Base-by-base conservation (phyloP, 2,797 vertebrate species). In the Tenualosa thibaudeaui region DNA sequence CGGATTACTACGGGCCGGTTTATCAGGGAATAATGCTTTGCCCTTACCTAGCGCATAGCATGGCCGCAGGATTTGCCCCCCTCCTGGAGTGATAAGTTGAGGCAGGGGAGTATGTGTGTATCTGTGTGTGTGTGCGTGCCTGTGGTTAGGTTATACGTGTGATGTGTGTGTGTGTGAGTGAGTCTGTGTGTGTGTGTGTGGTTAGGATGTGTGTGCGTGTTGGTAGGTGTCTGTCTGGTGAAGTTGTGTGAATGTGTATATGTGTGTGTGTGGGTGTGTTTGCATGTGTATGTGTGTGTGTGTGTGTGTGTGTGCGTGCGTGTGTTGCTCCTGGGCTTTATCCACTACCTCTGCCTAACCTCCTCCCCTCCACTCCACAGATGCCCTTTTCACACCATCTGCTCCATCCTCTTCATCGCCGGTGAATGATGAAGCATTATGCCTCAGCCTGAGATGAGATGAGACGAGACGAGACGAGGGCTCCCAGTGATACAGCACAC, bases 21-120 rank as follows among this genome's bases (percentile, higher is more conserved):
- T 78, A 78, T 43, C 40, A 43, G 40, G 71, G 71, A 78, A 78
- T 78, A 78, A 78, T 78, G 71, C 71, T 7, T 40, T 43, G 65
- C 65, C 65, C 65, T 71, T 37, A 71, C 65, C 65, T 71, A 71
- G 65, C 4, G 13, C 65, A 40, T 71, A 71, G 65, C 65, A 13
- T 37, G 65, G 65, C 65, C 3, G 26, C 65, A 46, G 71, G 71
- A 78, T 78, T 78, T 78, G 40, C 5, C 71, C 71, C 71, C 71
- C 71, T 78, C 71, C 71, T 78, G 71, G 40, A 46, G 37, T 43
- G 71, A 78, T 78, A 78, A 19, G 37, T 37, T 46, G 40, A 46
- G 40, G 37, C 40, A 22, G 71, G 19, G 40, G 37, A 22, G 40
- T 46, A 13, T 78, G 13, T 75, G 31, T 75, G 31, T 75, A 5